Base-by-base conservation (phyloP, 2,797 vertebrate genomes). In the Enteromius paludinosus region DNA sequence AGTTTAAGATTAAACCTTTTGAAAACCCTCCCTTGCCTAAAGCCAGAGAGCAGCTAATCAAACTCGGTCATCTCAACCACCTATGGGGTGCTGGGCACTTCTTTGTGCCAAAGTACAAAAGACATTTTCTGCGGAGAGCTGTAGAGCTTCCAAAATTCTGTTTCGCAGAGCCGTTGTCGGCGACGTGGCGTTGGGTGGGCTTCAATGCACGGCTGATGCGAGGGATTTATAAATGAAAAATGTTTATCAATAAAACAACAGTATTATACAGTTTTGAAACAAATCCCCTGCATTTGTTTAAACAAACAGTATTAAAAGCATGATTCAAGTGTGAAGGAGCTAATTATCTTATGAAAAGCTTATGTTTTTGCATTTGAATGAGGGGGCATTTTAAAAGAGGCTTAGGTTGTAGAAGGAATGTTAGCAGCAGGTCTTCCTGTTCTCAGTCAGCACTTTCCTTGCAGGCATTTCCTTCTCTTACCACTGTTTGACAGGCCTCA, bases 1-100 rank as follows among this genome's bases (percentile, higher is more conserved):
- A 93, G 92, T 92, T 92, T 91, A 88, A 92, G 91, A 92, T 92
- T 90, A 93, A 89, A 87, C 88, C 35, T 82, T 87, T 89, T 90
- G 86, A 91, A 83, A 75, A 47, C 68, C 85, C 90, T 91, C 68
- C 73, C 79, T 84, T 89, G 88, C 83, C 87, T 93, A 89, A 91
- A 92, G 87, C 72, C 88, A 83, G 88, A 90, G 89, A 86, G 90
- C 78, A 81, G 88, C 90, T 93, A 92, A 93, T 94, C 91, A 91
- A 89, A 75, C 75, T 82, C 84, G 75, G 88, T 91, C 91, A 92
- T 93, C 91, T 90, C 87, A 43, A 65, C 88, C 90, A 80, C 85
- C 89, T 87, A 79, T 87, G 85, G 89, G 91, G 91, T 86, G 85
- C 87, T 87, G 89, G 90, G 87, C 74, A 85, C 87, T 86, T 88